Percentiles rank a stretch among this genome's conserved stretches.
Conservation (phyloP, 2,888 invertebrate genomes). For the Aethes cnicana region DNA sequence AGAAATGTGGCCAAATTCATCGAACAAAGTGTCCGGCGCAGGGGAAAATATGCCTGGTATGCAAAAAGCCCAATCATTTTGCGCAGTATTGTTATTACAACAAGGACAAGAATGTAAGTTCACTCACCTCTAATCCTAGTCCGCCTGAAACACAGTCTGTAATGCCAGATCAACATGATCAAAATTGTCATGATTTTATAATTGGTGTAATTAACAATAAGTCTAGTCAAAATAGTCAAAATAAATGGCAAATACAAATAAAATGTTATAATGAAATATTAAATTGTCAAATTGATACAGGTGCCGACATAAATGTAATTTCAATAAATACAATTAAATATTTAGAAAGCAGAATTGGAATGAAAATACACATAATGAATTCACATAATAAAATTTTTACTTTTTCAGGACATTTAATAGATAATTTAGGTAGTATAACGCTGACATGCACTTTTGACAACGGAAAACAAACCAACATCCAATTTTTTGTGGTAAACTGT, state of each 20-base stretch:
- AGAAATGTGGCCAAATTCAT: neutral
- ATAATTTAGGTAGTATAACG: neutral
- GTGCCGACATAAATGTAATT: no score
- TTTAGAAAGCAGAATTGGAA: neutral
- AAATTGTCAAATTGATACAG: no score
- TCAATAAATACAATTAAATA: neutral
- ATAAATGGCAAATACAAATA: neutral
- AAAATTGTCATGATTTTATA: neutral
- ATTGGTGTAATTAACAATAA: neutral
- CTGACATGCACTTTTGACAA: slow-evolving; percentile 1
- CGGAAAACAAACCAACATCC: neutral
- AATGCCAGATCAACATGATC: no score
- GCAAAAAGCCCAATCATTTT: slow-evolving; percentile 8
- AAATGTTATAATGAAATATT: no score
- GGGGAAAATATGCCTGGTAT: slow-evolving; percentile 5
- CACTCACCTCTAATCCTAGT: neutral
- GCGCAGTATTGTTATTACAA: neutral
- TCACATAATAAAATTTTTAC: slow-evolving; percentile 5
- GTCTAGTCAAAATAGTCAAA: neutral
- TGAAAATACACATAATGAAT: neutral
- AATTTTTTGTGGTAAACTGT: slow-evolving; percentile 6
- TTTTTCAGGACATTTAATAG: neutral
- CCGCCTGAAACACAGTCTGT: no score
- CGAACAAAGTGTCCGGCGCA: neutral
- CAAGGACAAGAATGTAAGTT: slow-evolving; percentile 2